Evolutionary conservation across 2,888 invertebrate species (phyloP), one percentile per base, ranked within the genome.

Genomic region (Heliconius hortense): DNA sequence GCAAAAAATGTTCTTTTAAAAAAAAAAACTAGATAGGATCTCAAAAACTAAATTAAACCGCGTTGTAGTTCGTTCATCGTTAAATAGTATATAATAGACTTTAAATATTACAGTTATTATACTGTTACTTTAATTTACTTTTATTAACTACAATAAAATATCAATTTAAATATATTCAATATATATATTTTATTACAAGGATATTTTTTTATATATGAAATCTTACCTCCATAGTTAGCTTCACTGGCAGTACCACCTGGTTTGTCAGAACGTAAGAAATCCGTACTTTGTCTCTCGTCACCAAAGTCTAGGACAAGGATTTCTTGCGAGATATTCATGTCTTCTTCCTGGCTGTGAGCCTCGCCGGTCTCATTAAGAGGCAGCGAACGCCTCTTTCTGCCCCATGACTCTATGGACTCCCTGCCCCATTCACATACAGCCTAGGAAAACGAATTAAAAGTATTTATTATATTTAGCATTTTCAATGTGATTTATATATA

Each of bases 321-420:
- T 92, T 98, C 98, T 90, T 98, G 98, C 64, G 98, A 98, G 79
- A 98, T 95, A 80, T 98, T 98, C 98, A 98, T 98, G 84, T 97
- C 97, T 82, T 97, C 97, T 75, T 96, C 96, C 79, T 96, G 95
- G 75, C 93, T 94, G 79, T 96, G 95, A 53, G 95, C 95, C 77
- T 95, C 95, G 43, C 94, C 94, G 82, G 95, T 96, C 84, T 96
- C 96, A 83, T 93, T 90, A 79, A 84, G 86, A 10, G 90, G 86
- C 86, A 94, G 80, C 81, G 97, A 96, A 95, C 98, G 97, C 90
- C 96, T 97, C 93, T 96, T 96, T 89, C 98, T 97, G 87, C 98
- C 98, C 96, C 97, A 97, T 1, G 98, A 98, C 88, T 98, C 98
- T 75, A 97, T 95, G 11, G 97, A 97, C 86, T 98, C 98, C 86